Evolutionary conservation across 2,113 vertebrate species (phyloP), one percentile per base, ranked within the genome.

Genomic region (Poeciliopsis turrubarensis): DNA sequence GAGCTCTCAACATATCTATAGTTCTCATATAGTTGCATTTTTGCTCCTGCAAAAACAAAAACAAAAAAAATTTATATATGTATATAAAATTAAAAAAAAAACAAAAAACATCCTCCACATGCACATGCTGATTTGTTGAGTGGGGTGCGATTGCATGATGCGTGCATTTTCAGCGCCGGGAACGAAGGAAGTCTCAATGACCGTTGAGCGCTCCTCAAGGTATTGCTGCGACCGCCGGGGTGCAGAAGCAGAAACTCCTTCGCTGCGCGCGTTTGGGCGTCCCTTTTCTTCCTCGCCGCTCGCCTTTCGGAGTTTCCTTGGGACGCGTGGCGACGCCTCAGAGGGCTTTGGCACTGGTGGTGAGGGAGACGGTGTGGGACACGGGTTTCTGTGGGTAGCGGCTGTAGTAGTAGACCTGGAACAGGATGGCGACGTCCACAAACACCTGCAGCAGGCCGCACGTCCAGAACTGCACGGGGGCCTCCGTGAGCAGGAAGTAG

Each of bases 401-500:
- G 81, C 96, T 94, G 87, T 98, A 99, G 81, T 96, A 93, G 70
- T 96, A 98, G 65, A 97, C 97, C 92, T 99, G 98, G 77, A 95
- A 92, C 41, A 99, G 95, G 88, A 99, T 99, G 84, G 97, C 84
- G 0, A 98, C 75, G 87, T 99, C 98, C 88, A 99, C 97, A 17
- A 95, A 91, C 70, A 98, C 97, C 92, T 99, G 98, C 75, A 99
- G 94, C 62, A 99, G 94, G 14, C 98, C 97, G 0, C 98, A 99
- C 26, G 95, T 95, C 41, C 97, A 98, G 93, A 99, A 99, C 95
- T 99, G 98, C 87, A 97, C 93, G 0, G 98, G 98, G 1, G 97
- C 97, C 22, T 97, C 94, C 5, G 97, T 98, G 75, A 99, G 73
- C 76, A 99, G 93, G 94, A 99, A 99, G 93, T 99, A 99, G 70